Conservation (phyloP, 2,888 invertebrate species). For the Auanema sp. region DNA sequence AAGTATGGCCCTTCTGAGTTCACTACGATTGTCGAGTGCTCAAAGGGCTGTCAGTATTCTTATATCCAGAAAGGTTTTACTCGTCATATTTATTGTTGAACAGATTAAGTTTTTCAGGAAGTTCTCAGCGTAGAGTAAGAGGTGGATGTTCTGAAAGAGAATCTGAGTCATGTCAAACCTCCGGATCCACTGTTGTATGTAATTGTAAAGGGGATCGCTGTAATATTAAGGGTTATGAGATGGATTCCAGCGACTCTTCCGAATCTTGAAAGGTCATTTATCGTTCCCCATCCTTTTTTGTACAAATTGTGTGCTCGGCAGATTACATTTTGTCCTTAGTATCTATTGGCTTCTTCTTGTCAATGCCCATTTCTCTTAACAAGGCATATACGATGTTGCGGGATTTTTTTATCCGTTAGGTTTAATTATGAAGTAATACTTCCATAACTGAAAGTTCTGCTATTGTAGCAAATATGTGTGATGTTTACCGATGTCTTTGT, state of each 20-base stretch:
- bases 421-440: no score
- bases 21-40: slow-evolving; percentile 13
- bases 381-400: no score
- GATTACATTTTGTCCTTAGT: no score
- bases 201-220: slow-evolving; percentile 7
- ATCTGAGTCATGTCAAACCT: not conserved
- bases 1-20: slow-evolving; percentile 14
- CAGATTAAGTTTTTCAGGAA: not conserved
- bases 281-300: no score
- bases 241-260: slow-evolving; percentile 6
- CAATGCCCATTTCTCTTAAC: no score
- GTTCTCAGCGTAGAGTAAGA: not conserved
- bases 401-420: no score
- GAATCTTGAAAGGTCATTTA: not conserved
- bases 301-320: no score
- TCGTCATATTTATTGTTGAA: not conserved
- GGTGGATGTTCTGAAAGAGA: slow-evolving; percentile 7
- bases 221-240: slow-evolving; percentile 12
- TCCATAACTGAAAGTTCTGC: no score
- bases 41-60: slow-evolving; percentile 9
- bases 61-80: not conserved
- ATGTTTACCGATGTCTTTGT: no score
- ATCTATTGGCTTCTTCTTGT: no score
- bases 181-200: not conserved
- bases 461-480: no score